Evolutionary conservation across 2,113 vertebrate species (phyloP), one percentile per base, ranked within the genome.

Genomic region (Pipra filicauda): DNA sequence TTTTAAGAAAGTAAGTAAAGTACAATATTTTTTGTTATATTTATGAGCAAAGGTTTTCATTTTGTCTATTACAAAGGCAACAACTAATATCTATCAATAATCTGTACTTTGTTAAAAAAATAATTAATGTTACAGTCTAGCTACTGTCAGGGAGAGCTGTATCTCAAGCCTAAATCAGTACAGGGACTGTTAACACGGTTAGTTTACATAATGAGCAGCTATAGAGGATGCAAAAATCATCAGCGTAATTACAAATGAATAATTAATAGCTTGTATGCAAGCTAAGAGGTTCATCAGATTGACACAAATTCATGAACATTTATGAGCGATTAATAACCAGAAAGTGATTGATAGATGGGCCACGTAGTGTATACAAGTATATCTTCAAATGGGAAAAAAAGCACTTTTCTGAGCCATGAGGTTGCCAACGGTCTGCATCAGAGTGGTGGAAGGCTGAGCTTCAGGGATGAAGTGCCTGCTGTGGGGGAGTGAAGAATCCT

Each of bases 211-310:
- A 95, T 94, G 75, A 97, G 77, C 58, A 89, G 49, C 71, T 72
- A 93, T 13, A 81, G 51, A 91, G 49, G 52, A 92, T 93, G 89
- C 91, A 95, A 92, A 93, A 96, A 85, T 93, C 89, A 96, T 91
- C 85, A 89, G 89, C 77, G 44, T 96, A 96, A 97, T 96, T 95
- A 77, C 79, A 97, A 95, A 97, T 97, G 97, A 97, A 97, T 96
- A 97, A 97, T 97, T 95, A 96, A 97, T 95, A 78, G 70, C 43
- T 93, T 94, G 73, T 80, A 71, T 85, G 94, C 39, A 2, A 96
- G 84, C 87, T 89, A 95, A 92, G 85, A 96, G 85, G 87, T 88
- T 97, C 94, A 96, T 96, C 90, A 94, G 90, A 82, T 81, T 91
- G 92, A 91, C 88, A 95, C 37, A 88, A 95, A 96, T 96, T 97